Evolutionary conservation across 2,797 vertebrate genomes (phyloP), one percentile per base, ranked within the genome.

Genomic region (Rhinatrema bivittatum): DNA sequence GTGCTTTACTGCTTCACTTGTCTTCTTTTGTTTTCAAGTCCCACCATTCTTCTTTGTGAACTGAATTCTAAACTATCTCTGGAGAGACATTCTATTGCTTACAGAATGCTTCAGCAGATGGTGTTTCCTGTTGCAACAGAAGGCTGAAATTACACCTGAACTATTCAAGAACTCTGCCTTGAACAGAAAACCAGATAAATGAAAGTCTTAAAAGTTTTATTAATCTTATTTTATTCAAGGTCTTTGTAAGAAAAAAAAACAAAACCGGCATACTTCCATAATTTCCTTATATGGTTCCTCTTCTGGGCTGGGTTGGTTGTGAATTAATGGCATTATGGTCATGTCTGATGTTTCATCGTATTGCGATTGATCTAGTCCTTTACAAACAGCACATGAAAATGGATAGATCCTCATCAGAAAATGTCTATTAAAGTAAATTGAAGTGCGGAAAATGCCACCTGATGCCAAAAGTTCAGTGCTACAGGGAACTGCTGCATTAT

Each of bases 111-210:
- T 70, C 56, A 62, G 71, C 83, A 87, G 85, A 86, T 87, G 82
- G 80, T 74, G 69, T 46, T 75, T 80, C 70, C 75, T 81, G 68
- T 74, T 67, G 67, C 60, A 81, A 74, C 83, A 86, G 79, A 84
- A 81, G 75, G 79, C 76, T 69, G 69, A 79, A 73, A 83, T 82
- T 85, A 78, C 72, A 86, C 80, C 84, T 87, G 82, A 86, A 81
- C 70, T 80, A 74, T 70, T 78, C 65, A 81, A 79, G 74, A 85
- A 76, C 78, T 72, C 51, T 38, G 73, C 70, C 66, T 65, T 65
- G 62, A 65, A 39, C 32, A 65, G 47, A 57, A 70, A 69, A 80
- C 63, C 32, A 79, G 68, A 80, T 57, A 72, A 70, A 84, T 74
- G 36, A 41, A 77, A 70, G 57, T 56, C 67, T 64, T 68, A 50